Evolutionary conservation across 1,140 invertebrate genomes (phyloP).

Genomic region (Armadillidium nasatum): DNA sequence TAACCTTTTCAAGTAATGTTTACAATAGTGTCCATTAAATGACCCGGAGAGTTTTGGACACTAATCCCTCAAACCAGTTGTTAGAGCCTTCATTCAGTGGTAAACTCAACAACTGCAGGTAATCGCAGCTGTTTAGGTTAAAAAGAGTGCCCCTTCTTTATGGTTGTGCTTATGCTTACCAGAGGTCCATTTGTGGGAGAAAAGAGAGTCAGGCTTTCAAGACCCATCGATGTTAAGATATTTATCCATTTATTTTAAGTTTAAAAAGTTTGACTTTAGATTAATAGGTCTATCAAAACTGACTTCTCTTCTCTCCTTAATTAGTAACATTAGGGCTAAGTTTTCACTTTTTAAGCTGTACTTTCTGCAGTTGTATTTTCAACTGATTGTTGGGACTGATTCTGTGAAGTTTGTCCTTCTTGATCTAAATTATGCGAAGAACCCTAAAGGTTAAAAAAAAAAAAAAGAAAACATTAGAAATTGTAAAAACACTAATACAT

Average conservation of each 20-base stretch:
- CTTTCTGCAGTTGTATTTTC: constrained; percentile 7
- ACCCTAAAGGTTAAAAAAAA: neutral
- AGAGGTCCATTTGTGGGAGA: neutral
- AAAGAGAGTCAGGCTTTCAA: neutral
- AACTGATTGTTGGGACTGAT: neutral
- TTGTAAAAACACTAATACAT: neutral
- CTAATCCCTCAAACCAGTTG: neutral
- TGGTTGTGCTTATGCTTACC: neutral
- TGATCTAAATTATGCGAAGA: neutral
- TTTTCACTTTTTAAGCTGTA: neutral
- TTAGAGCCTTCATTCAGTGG: neutral
- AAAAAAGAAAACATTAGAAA: too few relatives aligned
- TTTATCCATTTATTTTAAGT: neutral
- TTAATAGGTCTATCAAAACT: neutral
- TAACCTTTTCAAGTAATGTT: neutral
- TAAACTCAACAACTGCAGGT: neutral
- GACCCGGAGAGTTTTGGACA: neutral
- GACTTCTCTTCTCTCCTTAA: neutral
- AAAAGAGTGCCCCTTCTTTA: neutral
- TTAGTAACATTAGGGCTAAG: neutral
- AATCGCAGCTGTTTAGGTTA: neutral
- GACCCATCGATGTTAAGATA: too few relatives aligned
- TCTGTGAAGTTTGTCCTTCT: neutral
- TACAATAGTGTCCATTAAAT: neutral
- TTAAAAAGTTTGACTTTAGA: neutral